Evolutionary conservation across 2,888 invertebrate species (phyloP).

Genomic region (Polylopha cassiicola): DNA sequence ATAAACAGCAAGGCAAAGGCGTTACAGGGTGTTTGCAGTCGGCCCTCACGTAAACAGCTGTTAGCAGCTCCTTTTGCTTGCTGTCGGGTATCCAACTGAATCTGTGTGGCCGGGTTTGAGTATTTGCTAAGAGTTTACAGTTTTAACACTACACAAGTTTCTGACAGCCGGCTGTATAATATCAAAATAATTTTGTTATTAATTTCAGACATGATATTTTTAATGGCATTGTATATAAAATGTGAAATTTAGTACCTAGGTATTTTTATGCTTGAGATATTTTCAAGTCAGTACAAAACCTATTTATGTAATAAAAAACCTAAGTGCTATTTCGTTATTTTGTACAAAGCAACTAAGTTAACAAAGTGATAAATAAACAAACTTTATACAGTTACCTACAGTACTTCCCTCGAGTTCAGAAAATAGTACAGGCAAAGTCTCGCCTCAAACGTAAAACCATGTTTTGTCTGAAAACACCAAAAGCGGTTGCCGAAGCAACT

Average conservation of each 20-base stretch:
- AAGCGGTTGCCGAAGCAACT: slow-evolving; percentile 44
- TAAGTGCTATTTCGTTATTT: too few species aligned
- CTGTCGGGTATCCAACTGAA: slow-evolving; percentile 23
- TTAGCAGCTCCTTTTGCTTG: slow-evolving; percentile 54
- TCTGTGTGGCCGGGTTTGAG: not conserved
- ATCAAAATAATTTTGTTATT: too few species aligned
- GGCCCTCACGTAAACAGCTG: slow-evolving; percentile 70
- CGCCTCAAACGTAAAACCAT: slow-evolving; percentile 25
- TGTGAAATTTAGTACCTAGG: too few species aligned
- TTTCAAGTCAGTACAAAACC: too few species aligned
- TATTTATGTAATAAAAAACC: too few species aligned
- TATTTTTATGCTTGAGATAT: too few species aligned
- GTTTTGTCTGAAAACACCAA: slow-evolving; percentile 42
- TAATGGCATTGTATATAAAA: too few species aligned
- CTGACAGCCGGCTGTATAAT: too few species aligned
- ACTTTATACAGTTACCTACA: slow-evolving; percentile 5
- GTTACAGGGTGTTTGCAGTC: slow-evolving; percentile 67
- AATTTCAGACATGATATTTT: too few species aligned
- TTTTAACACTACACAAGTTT: too few species aligned
- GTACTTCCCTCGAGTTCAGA: slow-evolving; percentile 9
- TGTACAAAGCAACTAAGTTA: too few species aligned
- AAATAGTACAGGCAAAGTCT: slow-evolving; percentile 16
- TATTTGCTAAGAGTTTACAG: slow-evolving; percentile 7
- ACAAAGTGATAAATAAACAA: too few species aligned
- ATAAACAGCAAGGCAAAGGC: slow-evolving; percentile 59